Evolutionary conservation across 1,140 invertebrate genomes (phyloP).

Genomic region (Batillaria attramentaria): DNA sequence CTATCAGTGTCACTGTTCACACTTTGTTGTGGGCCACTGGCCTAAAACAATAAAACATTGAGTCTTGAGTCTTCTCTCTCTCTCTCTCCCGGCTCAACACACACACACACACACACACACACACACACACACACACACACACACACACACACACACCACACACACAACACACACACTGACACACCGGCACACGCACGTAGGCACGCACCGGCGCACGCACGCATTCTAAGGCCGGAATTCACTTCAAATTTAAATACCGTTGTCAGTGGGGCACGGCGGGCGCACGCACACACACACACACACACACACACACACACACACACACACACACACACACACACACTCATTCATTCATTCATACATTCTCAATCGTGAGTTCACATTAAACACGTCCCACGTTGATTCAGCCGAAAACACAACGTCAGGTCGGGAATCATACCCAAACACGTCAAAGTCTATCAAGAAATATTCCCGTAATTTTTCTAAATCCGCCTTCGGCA

Average conservation of each 20-base stretch:
- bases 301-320: neutral
- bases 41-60: too few species aligned
- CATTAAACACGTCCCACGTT: conserved; percentile 15
- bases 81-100: too few species aligned
- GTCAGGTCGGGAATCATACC: conserved; percentile 39
- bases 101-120: neutral
- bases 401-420: conserved; percentile 9
- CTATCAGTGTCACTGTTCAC: neutral
- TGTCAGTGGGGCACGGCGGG: neutral
- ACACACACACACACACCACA: neutral
- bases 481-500: conserved; percentile 24
- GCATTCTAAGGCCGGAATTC: neutral
- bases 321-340: neutral
- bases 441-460: conserved; percentile 45
- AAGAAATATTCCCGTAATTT: conserved; percentile 33
- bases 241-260: neutral
- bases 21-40: too few species aligned
- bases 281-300: neutral
- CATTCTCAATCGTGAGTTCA: neutral
- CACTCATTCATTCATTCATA: too few species aligned
- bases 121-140: neutral
- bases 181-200: neutral
- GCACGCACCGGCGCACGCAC: too few species aligned
- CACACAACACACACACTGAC: neutral
- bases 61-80: too few species aligned